Base-by-base conservation (phyloP, 2,113 vertebrate genomes). In the Pluvialis apricaria region DNA sequence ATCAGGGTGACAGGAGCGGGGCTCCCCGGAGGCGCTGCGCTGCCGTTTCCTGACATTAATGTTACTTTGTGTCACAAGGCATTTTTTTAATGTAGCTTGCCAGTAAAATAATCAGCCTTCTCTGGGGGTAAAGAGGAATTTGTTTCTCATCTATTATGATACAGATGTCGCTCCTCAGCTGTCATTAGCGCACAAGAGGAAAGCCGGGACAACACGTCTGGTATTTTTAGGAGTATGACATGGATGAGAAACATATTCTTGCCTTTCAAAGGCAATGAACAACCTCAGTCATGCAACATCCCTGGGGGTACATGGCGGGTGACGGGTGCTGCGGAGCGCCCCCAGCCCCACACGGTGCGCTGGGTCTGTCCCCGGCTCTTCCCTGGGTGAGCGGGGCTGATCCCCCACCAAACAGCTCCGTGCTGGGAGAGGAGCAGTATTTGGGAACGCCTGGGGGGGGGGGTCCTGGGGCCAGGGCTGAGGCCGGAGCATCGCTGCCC, bases 1-100 rank as follows among this genome's bases (percentile, higher is more conserved):
- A 93, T 95, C 81, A 66, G 91, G 95, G 91, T 91, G 96, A 84
- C 95, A 86, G 94, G 20, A 88, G 76, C 32, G 6, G 88, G 77
- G 76, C 76, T 91, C 89, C 89, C 95, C 12, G 9, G 86, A 38
- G 92, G 94, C 71, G 1, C 57, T 4, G 7, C 18, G 25, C 71
- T 25, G 70, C 68, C 31, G 32, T 38, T 94, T 7, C 65, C 89
- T 78, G 94, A 80, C 95, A 91, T 89, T 72, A 75, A 68, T 54
- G 55, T 60, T 45, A 32, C 92, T 96, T 28, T 28, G 64, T 95
- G 96, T 91, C 93, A 93, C 86, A 71, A 86, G 85, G 93, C 88
- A 55, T 91, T 86, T 90, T 90, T 91, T 81, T 64, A 88, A 90
- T 68, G 89, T 4, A 40, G 57, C 49, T 81, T 86, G 79, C 94